These are phyloP conservation scores for Echinarachnius parma DNA, from an alignment of 53 echinoderm and acorn worm genomes.

Conservation along the genomic window DNA sequence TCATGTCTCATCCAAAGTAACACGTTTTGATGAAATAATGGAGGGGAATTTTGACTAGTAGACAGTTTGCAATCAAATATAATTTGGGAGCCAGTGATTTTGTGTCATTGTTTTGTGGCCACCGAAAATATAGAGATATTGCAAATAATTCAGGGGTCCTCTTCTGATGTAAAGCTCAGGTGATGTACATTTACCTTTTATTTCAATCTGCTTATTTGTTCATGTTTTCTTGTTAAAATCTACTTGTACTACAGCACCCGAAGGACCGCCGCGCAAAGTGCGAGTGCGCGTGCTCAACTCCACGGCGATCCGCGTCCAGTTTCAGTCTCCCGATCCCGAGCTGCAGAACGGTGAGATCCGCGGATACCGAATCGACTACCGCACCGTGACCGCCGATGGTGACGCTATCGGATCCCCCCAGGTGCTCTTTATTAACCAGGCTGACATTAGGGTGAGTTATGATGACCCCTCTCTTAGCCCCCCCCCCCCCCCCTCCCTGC, in stretches of 20 bases:
- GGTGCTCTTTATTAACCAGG: constrained; percentile 46
- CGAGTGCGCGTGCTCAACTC: constrained; percentile 78
- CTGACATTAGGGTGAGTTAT: constrained; percentile 62
- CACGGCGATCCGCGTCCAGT: constrained; percentile 68
- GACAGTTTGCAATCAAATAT: too few relatives aligned
- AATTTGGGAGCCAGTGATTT: too few relatives aligned
- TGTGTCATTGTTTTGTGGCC: too few relatives aligned
- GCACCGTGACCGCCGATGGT: constrained; percentile 57
- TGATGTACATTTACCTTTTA: too few relatives aligned
- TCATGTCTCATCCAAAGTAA: too few relatives aligned
- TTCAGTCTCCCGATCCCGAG: constrained; percentile 66
- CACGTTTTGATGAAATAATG: too few relatives aligned
- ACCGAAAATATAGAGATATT: too few relatives aligned
- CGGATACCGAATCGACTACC: constrained; percentile 87
- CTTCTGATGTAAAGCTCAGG: too few relatives aligned
- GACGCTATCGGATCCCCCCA: constrained; percentile 40
- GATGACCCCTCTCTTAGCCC: neutral
- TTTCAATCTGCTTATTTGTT: neutral
- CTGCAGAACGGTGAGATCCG: constrained; percentile 81
- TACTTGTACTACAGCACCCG: constrained; percentile 77
- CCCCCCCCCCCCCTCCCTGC: neutral
- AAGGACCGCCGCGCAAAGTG: constrained; percentile 83
- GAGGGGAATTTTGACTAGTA: too few relatives aligned
- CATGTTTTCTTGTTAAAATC: neutral
- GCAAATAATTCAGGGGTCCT: too few relatives aligned